Percentiles rank a stretch among this genome's conserved stretches.
Evolutionary conservation across 2,888 invertebrate species (phyloP).

Genomic region (Eupithecia exiguata): DNA sequence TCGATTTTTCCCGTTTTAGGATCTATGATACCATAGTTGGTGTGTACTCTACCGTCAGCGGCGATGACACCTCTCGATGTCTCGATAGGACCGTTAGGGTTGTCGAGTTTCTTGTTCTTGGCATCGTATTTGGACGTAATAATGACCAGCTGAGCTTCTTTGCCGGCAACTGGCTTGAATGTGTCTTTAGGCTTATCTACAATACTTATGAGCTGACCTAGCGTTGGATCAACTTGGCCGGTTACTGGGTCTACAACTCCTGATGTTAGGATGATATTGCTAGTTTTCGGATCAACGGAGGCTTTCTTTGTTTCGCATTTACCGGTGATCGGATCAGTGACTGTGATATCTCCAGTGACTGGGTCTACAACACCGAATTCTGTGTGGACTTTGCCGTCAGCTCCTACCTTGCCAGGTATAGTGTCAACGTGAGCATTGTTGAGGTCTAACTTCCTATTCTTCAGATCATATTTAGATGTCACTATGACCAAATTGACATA

Average conservation of each 20-base stretch:
- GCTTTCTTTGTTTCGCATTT: constrained; percentile 85
- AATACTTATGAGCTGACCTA: constrained; percentile 78
- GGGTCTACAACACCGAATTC: constrained; percentile 83
- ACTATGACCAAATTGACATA: constrained; percentile 74
- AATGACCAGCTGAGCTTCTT: constrained; percentile 74
- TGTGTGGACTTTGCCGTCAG: constrained; percentile 80
- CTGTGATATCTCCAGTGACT: constrained; percentile 79
- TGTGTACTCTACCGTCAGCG: constrained; percentile 75
- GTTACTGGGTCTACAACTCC: constrained; percentile 82
- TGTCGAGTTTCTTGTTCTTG: constrained; percentile 79
- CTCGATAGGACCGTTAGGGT: constrained; percentile 79
- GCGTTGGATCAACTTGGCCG: constrained; percentile 76
- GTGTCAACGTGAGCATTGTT: constrained; percentile 72
- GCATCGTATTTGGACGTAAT: constrained; percentile 82
- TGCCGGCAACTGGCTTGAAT: constrained; percentile 64
- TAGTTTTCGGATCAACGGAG: constrained; percentile 85
- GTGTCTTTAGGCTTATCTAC: constrained; percentile 62
- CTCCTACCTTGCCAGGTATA: constrained; percentile 61
- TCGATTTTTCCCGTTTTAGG: constrained; percentile 80
- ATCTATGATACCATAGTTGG: constrained; percentile 80
- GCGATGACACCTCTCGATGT: constrained; percentile 71
- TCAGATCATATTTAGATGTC: constrained; percentile 82
- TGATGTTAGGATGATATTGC: constrained; percentile 79
- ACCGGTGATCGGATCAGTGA: constrained; percentile 83
- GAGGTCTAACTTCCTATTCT: constrained; percentile 72